phyloP scores from a whole-genome alignment of 2,113 vertebrate species.

The Dipodomys stephensi region DNA sequence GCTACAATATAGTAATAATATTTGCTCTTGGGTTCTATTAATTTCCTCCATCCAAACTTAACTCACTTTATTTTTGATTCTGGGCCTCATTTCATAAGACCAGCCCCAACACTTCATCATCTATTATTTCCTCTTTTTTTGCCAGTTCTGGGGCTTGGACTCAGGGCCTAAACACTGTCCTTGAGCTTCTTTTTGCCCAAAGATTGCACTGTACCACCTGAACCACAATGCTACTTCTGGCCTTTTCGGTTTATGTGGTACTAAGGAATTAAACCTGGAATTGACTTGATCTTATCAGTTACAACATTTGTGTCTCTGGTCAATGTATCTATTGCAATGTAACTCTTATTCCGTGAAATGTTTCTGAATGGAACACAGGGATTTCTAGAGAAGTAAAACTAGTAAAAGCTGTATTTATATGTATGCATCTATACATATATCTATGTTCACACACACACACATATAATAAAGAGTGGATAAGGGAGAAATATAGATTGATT shows the following conservation, averaged over 20 bases:
- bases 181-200: no score
- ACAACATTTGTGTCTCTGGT: background rate
- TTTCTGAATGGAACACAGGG: background rate
- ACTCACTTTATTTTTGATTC: background rate
- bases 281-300: background rate
- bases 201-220: no score
- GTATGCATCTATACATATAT: background rate
- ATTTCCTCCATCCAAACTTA: background rate
- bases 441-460: background rate
- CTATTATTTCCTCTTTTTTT: background rate
- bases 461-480: background rate
- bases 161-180: no score
- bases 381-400: background rate
- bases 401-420: background rate
- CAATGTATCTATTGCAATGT: background rate
- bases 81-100: background rate
- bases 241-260: no score
- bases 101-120: background rate
- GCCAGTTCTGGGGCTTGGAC: no score
- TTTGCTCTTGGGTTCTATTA: background rate
- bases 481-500: background rate
- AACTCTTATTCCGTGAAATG: slow-evolving; percentile 4
- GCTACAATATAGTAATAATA: background rate
- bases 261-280: no score
- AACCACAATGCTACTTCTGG: no score